A percentile compares a stretch with the other conserved stretches of the same genome.
Conservation (phyloP, 2,113 vertebrate genomes). For the Pituophis catenifer region DNA sequence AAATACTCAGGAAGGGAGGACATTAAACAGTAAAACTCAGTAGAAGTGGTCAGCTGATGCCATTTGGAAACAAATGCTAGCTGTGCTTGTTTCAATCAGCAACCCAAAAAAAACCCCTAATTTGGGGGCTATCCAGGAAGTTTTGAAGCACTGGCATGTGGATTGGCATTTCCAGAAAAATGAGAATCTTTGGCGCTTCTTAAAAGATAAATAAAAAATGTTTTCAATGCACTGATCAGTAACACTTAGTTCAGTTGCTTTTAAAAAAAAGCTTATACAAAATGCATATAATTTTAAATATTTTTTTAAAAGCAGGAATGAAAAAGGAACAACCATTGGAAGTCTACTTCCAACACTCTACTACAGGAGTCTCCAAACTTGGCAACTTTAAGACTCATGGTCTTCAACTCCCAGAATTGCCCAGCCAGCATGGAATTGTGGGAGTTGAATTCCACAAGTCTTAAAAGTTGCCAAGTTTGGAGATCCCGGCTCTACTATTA, state of each 20-base stretch:
- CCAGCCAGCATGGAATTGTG: background rate
- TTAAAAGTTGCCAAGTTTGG: background rate
- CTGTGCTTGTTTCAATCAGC: background rate
- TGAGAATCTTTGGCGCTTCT: slow-evolving; percentile 10
- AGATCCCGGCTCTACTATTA: background rate
- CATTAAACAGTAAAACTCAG: slow-evolving; percentile 54
- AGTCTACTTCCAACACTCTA: background rate
- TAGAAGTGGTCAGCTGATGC: slow-evolving; percentile 56
- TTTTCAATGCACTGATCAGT: background rate
- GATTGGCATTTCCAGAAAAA: background rate
- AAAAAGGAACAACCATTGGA: background rate
- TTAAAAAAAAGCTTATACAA: background rate
- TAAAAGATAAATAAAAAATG: slow-evolving; percentile 10
- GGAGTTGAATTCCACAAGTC: background rate
- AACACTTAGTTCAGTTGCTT: background rate
- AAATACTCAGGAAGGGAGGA: slow-evolving; percentile 53
- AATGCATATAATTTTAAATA: background rate
- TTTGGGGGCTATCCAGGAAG: background rate
- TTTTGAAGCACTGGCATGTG: slow-evolving; percentile 21
- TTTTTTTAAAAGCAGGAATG: background rate
- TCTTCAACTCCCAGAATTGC: background rate
- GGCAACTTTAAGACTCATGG: background rate
- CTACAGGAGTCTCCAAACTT: background rate
- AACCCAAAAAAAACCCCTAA: background rate
- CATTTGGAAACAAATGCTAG: slow-evolving; percentile 26